These are phyloP conservation scores for Zaprionus tsacasi DNA, from an alignment of 1,140 invertebrate genomes.

Conservation along the genomic window DNA sequence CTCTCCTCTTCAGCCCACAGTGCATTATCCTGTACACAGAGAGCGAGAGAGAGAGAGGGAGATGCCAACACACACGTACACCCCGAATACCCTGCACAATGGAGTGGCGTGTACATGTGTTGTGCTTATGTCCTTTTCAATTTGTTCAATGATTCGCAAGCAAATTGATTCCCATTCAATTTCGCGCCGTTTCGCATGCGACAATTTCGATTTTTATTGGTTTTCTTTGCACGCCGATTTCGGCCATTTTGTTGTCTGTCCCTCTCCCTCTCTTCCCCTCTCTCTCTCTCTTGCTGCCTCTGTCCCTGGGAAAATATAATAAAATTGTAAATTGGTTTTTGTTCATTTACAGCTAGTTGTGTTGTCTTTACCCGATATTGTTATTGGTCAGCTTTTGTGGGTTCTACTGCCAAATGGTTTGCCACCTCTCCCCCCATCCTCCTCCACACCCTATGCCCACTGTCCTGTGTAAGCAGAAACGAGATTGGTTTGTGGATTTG, in stretches of 20 bases:
- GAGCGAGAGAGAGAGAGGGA: background rate
- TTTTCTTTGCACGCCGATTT: slow-evolving; percentile 48
- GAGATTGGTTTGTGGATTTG: slow-evolving; percentile 40
- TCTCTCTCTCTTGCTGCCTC: slow-evolving; percentile 11
- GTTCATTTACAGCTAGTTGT: slow-evolving; percentile 74
- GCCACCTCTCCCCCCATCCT: background rate
- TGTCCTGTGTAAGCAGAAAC: slow-evolving; percentile 51
- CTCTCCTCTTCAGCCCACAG: background rate
- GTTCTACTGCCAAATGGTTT: slow-evolving; percentile 26
- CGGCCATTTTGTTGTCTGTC: slow-evolving; percentile 49
- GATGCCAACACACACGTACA: slow-evolving; percentile 21
- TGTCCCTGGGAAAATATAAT: slow-evolving; percentile 70
- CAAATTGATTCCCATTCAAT: slow-evolving; percentile 84
- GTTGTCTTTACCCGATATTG: slow-evolving; percentile 77
- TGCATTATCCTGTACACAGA: slow-evolving; percentile 36
- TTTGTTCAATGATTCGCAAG: slow-evolving; percentile 84
- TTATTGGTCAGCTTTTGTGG: slow-evolving; percentile 68
- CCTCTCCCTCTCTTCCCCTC: background rate
- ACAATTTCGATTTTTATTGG: slow-evolving; percentile 83
- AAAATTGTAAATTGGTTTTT: slow-evolving; percentile 82
- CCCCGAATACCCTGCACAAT: slow-evolving; percentile 25
- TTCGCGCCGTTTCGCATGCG: slow-evolving; percentile 78
- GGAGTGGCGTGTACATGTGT: slow-evolving; percentile 40
- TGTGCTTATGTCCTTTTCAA: slow-evolving; percentile 77
- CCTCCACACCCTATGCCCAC: background rate